Conservation (phyloP, 2,888 invertebrate genomes). For the Hydriomena furcata region DNA sequence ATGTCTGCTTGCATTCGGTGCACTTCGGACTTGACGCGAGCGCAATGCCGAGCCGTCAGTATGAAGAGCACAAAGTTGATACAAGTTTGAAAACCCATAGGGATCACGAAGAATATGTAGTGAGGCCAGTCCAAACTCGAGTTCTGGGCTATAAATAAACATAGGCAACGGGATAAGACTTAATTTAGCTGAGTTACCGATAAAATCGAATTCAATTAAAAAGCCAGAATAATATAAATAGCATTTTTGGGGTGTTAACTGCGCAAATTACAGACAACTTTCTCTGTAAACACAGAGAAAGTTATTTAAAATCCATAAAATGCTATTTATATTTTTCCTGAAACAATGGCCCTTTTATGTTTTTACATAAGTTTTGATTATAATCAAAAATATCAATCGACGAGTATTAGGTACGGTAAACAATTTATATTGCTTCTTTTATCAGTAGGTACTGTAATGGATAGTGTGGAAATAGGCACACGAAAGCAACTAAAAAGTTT, state of each 20-base stretch:
- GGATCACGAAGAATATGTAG: conserved; percentile 86
- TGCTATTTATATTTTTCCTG: background rate
- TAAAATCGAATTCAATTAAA: too few species aligned
- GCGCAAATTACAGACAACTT: too few species aligned
- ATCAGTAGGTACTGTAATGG: conserved; percentile 5
- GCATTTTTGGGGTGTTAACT: too few species aligned
- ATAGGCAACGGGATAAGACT: too few species aligned
- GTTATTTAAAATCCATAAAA: too few species aligned
- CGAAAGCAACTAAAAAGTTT: too few species aligned
- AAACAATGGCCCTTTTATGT: background rate
- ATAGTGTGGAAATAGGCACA: conserved; percentile 15
- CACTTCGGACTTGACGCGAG: conserved; percentile 89
- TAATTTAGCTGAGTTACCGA: too few species aligned
- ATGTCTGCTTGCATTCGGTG: conserved; percentile 86
- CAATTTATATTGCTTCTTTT: conserved; percentile 17
- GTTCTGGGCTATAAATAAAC: conserved; percentile 71
- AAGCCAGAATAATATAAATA: too few species aligned
- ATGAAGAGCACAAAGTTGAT: conserved; percentile 87
- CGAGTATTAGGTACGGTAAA: conserved; percentile 16
- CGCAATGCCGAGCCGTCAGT: conserved; percentile 87
- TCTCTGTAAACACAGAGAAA: too few species aligned
- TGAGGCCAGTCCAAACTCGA: conserved; percentile 68
- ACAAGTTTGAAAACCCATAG: conserved; percentile 85
- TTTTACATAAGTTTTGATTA: conserved; percentile 20
- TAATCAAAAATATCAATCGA: conserved; percentile 22